Base-by-base conservation (phyloP, 2,888 invertebrate species). In the Rhorus exstirpatorius region DNA sequence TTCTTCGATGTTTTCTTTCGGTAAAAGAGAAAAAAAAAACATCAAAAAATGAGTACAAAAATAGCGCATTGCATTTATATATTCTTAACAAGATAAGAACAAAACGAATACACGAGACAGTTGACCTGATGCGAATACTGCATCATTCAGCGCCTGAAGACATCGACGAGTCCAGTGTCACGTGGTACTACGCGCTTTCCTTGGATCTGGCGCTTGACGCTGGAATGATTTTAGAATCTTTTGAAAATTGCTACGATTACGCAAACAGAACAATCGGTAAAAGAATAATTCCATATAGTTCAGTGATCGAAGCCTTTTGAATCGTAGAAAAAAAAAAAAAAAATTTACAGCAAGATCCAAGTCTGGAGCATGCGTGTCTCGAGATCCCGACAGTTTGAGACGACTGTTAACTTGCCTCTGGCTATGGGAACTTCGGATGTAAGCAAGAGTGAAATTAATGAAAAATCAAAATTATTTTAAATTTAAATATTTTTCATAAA, bases 181-280 rank as follows among this genome's bases (percentile, higher is more conserved):
- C 93, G 0, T 94, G 94, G 94, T 95, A 95, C 86, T 94, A 94
- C 84, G 94, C 95, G 0, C 92, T 95, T 41, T 94, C 94, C 82
- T 93, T 95, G 74, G 95, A 95, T 71, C 88, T 95, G 85, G 92
- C 94, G 67, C 87, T 95, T 46, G 95, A 96, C 85, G 93, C 95
- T 84, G 94, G 95, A 3, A 94, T 95, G 87, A 92, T 93, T 75
- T 85, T 95, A 61, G 94, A 95, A 88, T 90, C 93, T 0, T 93
- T 94, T 2, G 89, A 93, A 17, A 93, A 92, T 55, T 94, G 94
- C 79, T 93, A 91, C 81, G 87, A 90, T 3, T 94, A 93, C 79
- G 94, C 94, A 1, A 91, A 93, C 55, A 91, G 88, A 85, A 65
- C 87, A 0, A 26, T 83, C 0, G 79, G 89, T 90, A 60, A 76